Evolutionary conservation across 2,888 invertebrate species (phyloP).

Genomic region (Orchestes rusci): DNA sequence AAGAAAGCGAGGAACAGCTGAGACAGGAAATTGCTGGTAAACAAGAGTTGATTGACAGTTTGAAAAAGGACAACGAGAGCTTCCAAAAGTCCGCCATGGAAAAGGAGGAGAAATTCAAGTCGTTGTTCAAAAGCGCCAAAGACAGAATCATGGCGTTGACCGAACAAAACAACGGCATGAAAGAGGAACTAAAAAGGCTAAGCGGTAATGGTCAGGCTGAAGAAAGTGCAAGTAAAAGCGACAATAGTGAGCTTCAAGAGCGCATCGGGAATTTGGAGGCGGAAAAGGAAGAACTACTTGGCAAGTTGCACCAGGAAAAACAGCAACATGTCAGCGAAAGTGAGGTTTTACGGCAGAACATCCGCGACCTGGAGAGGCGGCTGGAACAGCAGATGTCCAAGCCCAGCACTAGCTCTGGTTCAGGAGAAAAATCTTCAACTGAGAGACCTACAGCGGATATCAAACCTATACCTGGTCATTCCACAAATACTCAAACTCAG

Average conservation of each 20-base stretch:
- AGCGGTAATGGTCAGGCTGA: constrained; percentile 6
- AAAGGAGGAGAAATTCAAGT: constrained; percentile 45
- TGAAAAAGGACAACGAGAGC: constrained; percentile 47
- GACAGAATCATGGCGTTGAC: constrained; percentile 65
- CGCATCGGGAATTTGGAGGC: constrained; percentile 60
- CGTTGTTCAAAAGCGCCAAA: constrained; percentile 65
- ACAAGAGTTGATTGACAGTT: constrained; percentile 50
- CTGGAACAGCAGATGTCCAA: constrained; percentile 57
- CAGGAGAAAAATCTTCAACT: constrained; percentile 49
- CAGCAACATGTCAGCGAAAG: constrained; percentile 59
- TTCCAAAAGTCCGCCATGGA: constrained; percentile 42
- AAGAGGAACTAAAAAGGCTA: constrained; percentile 44
- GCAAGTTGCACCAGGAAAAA: constrained; percentile 58
- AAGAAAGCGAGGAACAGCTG: constrained; percentile 45
- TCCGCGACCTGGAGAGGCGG: constrained; percentile 45
- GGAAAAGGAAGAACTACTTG: constrained; percentile 55
- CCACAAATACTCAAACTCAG: constrained; percentile 44
- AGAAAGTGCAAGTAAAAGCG: constrained; percentile 9
- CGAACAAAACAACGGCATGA: constrained; percentile 58
- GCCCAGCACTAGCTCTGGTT: constrained; percentile 60
- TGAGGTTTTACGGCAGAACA: constrained; percentile 63
- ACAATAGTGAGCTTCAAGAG: constrained; percentile 43
- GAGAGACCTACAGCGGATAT: constrained; percentile 84
- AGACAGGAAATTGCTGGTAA: constrained; percentile 42
- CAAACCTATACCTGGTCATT: constrained; percentile 80